phyloP scores from a whole-genome alignment of 2,888 invertebrate genomes.

The Drosophila lutescens region DNA sequence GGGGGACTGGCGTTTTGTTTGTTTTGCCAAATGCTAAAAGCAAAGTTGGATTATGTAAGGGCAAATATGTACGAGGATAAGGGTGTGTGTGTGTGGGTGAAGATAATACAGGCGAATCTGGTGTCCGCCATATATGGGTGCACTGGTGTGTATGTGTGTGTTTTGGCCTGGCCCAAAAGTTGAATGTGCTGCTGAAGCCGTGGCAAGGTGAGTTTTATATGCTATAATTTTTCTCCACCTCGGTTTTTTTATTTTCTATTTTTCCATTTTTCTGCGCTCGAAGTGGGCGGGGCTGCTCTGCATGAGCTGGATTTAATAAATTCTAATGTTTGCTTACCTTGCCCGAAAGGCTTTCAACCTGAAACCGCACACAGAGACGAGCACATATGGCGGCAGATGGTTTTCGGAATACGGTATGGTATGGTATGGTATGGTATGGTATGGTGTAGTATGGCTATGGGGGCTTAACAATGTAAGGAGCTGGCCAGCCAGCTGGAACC shows the following conservation, averaged over 20 bases:
- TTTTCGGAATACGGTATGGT: not conserved
- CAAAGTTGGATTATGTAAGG: constrained; percentile 64
- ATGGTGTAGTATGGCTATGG: not conserved
- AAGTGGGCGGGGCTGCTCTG: constrained; percentile 18
- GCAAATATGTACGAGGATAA: constrained; percentile 20
- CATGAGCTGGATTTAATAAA: constrained; percentile 73
- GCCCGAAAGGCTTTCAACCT: constrained; percentile 72
- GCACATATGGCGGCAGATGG: constrained; percentile 11
- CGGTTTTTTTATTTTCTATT: not conserved
- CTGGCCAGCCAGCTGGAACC: constrained; percentile 21
- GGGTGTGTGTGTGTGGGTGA: constrained; percentile 9
- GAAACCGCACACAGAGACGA: constrained; percentile 51
- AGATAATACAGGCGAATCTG: constrained; percentile 55
- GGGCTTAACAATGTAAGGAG: constrained; percentile 35
- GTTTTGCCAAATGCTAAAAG: constrained; percentile 61
- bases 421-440: not conserved
- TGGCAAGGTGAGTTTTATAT: constrained; percentile 65
- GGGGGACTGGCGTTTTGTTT: constrained; percentile 20
- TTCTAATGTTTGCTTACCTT: constrained; percentile 79
- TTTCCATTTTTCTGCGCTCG: constrained; percentile 5
- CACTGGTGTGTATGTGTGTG: not conserved
- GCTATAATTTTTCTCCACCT: constrained; percentile 61
- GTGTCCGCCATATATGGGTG: constrained; percentile 6
- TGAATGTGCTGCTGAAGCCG: constrained; percentile 49
- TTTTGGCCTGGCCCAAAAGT: constrained; percentile 51